phyloP scores from a whole-genome alignment of 2,888 invertebrate genomes.

The Heliconius erato region DNA sequence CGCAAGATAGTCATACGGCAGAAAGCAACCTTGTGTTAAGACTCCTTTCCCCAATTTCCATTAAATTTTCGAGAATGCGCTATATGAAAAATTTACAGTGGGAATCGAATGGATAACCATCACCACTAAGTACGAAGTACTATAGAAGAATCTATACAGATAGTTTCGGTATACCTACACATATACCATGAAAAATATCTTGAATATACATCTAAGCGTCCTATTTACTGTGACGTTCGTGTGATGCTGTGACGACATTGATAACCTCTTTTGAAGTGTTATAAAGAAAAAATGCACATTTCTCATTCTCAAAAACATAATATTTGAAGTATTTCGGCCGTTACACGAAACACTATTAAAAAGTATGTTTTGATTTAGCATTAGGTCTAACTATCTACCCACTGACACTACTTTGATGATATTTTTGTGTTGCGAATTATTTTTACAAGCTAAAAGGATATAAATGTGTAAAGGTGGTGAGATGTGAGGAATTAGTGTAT shows the following conservation, averaged over 20 bases:
- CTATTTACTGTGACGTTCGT: conserved; percentile 2
- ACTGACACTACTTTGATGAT: conserved; percentile 37
- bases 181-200: not conserved
- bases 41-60: too few relatives aligned
- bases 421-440: conserved; percentile 28
- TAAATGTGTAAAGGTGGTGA: conserved; percentile 12
- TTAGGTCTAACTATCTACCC: conserved; percentile 27
- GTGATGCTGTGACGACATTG: conserved; percentile 10
- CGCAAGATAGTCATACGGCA: too few relatives aligned
- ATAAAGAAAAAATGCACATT: conserved; percentile 19
- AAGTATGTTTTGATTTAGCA: conserved; percentile 33
- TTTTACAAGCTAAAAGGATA: conserved; percentile 28
- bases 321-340: conserved; percentile 21
- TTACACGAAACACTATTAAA: conserved; percentile 31
- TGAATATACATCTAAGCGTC: not conserved
- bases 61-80: too few relatives aligned
- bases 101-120: too few relatives aligned
- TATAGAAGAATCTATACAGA: not conserved
- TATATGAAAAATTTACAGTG: too few relatives aligned
- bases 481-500: not conserved
- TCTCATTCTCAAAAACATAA: not conserved
- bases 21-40: too few relatives aligned
- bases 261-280: conserved; percentile 24
- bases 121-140: too few relatives aligned
- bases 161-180: too few relatives aligned